phyloP scores from a whole-genome alignment of 2,113 vertebrate genomes.

The Nematolebias whitei region DNA sequence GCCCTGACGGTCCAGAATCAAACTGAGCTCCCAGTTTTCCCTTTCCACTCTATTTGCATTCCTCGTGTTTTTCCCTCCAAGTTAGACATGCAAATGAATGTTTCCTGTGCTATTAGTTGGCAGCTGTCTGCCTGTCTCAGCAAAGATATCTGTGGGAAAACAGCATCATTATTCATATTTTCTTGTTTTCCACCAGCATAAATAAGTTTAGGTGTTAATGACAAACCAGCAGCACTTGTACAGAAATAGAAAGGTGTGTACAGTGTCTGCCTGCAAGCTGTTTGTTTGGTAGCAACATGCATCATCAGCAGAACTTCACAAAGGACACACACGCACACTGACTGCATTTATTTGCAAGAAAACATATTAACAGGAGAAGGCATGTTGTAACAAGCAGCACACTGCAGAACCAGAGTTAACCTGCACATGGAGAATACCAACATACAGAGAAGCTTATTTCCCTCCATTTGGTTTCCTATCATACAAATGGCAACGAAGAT shows the following conservation, averaged over 20 bases:
- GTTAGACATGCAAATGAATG: slow-evolving; percentile 69
- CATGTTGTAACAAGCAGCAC: slow-evolving; percentile 8
- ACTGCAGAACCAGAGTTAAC: slow-evolving; percentile 13
- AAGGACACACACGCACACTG: neutral
- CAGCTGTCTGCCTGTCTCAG: slow-evolving; percentile 49
- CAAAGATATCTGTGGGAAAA: slow-evolving; percentile 48
- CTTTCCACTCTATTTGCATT: slow-evolving; percentile 15
- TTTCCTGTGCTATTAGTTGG: slow-evolving; percentile 40
- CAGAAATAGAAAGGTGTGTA: slow-evolving; percentile 27
- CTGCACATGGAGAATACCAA: slow-evolving; percentile 2
- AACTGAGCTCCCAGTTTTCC: slow-evolving; percentile 26
- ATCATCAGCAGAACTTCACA: slow-evolving; percentile 28
- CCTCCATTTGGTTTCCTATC: neutral
- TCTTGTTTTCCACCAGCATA: slow-evolving; percentile 38
- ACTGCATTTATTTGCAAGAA: slow-evolving; percentile 16
- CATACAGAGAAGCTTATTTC: neutral
- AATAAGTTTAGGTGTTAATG: slow-evolving; percentile 55
- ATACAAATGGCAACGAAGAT: slow-evolving; percentile 18
- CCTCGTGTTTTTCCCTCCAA: slow-evolving; percentile 10
- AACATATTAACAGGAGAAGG: slow-evolving; percentile 30
- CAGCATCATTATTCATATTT: slow-evolving; percentile 40
- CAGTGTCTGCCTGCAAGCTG: slow-evolving; percentile 36
- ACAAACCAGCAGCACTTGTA: slow-evolving; percentile 29
- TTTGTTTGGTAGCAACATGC: slow-evolving; percentile 50
- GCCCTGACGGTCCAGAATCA: slow-evolving; percentile 15